Percentiles rank a stretch among this genome's conserved stretches.
Conservation (phyloP, 2,113 vertebrate genomes). For the Carettochelys insculpta region DNA sequence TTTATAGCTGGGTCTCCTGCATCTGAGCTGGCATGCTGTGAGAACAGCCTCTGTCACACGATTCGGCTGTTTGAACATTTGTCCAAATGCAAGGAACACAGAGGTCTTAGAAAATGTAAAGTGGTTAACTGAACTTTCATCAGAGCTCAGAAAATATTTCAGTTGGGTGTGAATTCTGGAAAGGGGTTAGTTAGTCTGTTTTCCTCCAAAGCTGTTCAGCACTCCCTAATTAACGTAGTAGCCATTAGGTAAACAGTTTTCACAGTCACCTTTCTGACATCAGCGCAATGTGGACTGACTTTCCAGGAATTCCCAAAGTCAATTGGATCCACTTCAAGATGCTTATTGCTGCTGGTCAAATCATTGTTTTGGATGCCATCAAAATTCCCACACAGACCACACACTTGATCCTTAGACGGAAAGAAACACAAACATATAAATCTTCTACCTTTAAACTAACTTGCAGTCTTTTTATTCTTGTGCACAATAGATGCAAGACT, state of each 20-base stretch:
- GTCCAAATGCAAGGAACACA: neutral
- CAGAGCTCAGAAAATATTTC: neutral
- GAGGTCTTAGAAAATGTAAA: neutral
- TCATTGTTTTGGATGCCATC: slow-evolving; percentile 95
- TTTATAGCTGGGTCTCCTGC: slow-evolving; percentile 11
- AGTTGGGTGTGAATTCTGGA: neutral
- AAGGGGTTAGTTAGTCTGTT: neutral
- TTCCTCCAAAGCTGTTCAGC: neutral
- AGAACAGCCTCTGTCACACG: neutral
- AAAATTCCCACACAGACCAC: slow-evolving; percentile 96
- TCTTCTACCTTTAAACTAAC: neutral
- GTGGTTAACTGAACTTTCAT: neutral
- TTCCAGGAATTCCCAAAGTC: slow-evolving; percentile 98
- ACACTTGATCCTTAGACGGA: slow-evolving; percentile 84
- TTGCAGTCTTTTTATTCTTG: neutral
- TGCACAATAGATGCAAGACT: neutral
- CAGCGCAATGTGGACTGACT: slow-evolving; percentile 86
- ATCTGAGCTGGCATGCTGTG: neutral
- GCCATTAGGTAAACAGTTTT: neutral
- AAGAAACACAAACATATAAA: slow-evolving; percentile 42
- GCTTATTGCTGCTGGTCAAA: slow-evolving; percentile 90
- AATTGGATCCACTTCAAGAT: slow-evolving; percentile 87
- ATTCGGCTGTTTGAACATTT: neutral
- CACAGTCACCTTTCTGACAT: slow-evolving; percentile 84
- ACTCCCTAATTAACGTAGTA: neutral